Percentiles rank a stretch among this genome's conserved stretches.
Evolutionary conservation across 1,140 invertebrate genomes (phyloP).

Genomic region (Drosophila santomea): DNA sequence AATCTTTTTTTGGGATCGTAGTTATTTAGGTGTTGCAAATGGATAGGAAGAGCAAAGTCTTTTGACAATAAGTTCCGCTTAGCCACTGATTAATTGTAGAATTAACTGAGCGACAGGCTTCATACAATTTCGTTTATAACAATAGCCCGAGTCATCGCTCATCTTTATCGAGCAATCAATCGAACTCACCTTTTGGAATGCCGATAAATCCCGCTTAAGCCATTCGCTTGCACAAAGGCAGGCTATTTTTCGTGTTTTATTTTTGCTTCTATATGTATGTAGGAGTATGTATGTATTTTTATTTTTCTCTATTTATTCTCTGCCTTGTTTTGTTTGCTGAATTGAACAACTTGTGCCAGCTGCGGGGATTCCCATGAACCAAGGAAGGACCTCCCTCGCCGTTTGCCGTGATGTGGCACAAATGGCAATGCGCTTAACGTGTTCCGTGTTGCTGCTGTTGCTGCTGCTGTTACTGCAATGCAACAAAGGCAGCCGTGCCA

Average conservation of each 20-base stretch:
- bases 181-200: constrained; percentile 34
- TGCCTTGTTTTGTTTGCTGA: constrained; percentile 29
- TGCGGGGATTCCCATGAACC: constrained; percentile 64
- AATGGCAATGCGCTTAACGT: constrained; percentile 80
- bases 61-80: not conserved
- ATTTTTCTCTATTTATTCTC: constrained; percentile 1
- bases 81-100: not conserved
- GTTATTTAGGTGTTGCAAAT: no score
- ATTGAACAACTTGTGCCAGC: constrained; percentile 69
- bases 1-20: no score
- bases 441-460: constrained; percentile 48
- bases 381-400: not conserved
- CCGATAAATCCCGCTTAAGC: constrained; percentile 46
- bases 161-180: constrained; percentile 70
- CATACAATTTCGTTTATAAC: not conserved
- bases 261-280: constrained; percentile 1
- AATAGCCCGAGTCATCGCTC: constrained; percentile 46
- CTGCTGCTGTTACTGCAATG: constrained; percentile 54
- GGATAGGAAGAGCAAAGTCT: no score
- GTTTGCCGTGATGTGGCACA: constrained; percentile 73
- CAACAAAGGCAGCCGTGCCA: constrained; percentile 17
- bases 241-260: constrained; percentile 21
- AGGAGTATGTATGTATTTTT: no score
- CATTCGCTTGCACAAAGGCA: constrained; percentile 33
- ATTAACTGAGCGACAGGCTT: not conserved